Base-by-base conservation (phyloP, 2,888 invertebrate species). In the Melipona bicolor region DNA sequence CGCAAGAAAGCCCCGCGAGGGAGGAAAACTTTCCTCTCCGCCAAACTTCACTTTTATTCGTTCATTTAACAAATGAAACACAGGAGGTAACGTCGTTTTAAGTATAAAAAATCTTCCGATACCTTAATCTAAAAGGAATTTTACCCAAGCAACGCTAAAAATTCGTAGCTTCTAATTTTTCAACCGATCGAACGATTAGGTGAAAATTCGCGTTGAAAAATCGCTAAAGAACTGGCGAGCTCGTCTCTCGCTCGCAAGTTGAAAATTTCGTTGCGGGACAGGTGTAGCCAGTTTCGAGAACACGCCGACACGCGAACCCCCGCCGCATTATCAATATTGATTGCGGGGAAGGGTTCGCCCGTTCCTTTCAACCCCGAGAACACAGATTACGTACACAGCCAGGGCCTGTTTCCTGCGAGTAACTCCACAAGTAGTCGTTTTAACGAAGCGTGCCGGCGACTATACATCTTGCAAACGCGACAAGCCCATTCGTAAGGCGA, bases 401-500 rank as follows among this genome's bases (percentile, higher is more conserved):
- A 65, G 56, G 36, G 36, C 21, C 17, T 59, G 36, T 15, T 36
- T 24, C 65, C 32, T 79, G 73, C 70, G 74, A 43, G 43, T 43
- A 79, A 79, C 68, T 72, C 64, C 13, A 69, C 77, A 73, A 77
- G 81, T 83, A 83, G 69, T 62, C 62, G 61, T 21, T 65, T 49
- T 61, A 67, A 70, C 32, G 17, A 64, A 50, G 62, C 19, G 59
- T 49, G 36, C 21, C 56, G 32, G 61, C 54, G 49, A 56, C 81
- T 83, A 72, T 83, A 77, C 61, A 67, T 83, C 74, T 73, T 64
- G 52, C 15, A 67, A 69, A 36, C 21, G 32, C 65, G 83, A 73
- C 81, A 81, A 65, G 56, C 73, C 27, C 61, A 83, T 83, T 74
- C 83, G 64, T 81, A 81, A 77, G 27, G 77, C 64, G 52, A 77